These are phyloP conservation scores for Apis laboriosa DNA, from an alignment of 1,140 invertebrate genomes.

Conservation along the genomic window DNA sequence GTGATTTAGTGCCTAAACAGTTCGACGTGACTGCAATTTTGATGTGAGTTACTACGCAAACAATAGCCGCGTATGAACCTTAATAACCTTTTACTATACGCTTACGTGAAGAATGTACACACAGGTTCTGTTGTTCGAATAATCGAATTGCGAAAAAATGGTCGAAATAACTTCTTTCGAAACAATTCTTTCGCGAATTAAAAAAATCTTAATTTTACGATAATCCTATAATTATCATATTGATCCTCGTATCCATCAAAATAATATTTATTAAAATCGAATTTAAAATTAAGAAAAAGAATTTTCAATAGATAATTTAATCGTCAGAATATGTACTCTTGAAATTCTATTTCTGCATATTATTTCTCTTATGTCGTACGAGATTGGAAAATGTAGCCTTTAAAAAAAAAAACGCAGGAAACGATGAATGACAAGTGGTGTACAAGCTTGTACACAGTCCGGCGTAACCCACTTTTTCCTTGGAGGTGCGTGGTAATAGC, in stretches of 20 bases:
- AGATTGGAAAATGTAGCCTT: background rate
- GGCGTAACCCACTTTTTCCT: background rate
- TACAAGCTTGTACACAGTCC: too few species aligned
- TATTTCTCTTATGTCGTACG: background rate
- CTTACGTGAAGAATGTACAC: constrained; percentile 23
- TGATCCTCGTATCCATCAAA: too few species aligned
- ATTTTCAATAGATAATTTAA: too few species aligned
- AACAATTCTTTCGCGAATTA: too few species aligned
- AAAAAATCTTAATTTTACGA: too few species aligned
- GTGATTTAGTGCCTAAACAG: constrained; percentile 40
- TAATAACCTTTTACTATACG: constrained; percentile 13
- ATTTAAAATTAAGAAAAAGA: too few species aligned
- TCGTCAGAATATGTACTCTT: background rate
- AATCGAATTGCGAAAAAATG: too few species aligned
- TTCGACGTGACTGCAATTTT: constrained; percentile 22
- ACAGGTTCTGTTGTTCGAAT: background rate
- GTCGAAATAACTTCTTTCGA: too few species aligned
- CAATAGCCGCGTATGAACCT: background rate
- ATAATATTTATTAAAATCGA: too few species aligned
- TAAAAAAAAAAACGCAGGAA: background rate
- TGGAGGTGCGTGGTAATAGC: background rate
- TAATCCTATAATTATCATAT: too few species aligned
- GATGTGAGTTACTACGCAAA: constrained; percentile 35
- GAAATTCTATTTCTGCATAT: background rate
- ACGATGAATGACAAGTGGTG: background rate